Evolutionary conservation across 1,140 invertebrate genomes (phyloP).

Genomic region (Colletes gigas): DNA sequence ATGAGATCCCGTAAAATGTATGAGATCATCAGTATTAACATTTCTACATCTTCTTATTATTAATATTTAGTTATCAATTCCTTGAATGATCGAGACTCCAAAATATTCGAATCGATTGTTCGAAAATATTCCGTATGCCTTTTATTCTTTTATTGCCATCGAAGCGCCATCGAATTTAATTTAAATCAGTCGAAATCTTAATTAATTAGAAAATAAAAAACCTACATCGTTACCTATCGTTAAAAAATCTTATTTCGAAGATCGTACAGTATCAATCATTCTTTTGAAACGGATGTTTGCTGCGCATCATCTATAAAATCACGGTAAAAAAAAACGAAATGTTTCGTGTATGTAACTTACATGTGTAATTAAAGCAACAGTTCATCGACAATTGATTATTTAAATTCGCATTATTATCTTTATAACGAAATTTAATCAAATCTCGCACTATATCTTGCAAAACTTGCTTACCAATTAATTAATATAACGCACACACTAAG

Average conservation of each 20-base stretch:
- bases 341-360: neutral
- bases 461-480: constrained; percentile 3
- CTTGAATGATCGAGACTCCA: neutral
- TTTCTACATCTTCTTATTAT: neutral
- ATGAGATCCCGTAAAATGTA: neutral
- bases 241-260: neutral
- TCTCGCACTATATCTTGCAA: neutral
- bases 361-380: constrained; percentile 28
- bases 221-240: too few relatives aligned
- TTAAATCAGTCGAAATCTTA: neutral
- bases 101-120: neutral
- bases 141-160: neutral
- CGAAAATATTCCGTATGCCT: neutral
- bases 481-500: constrained; percentile 3
- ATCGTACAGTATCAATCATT: neutral
- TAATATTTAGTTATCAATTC: neutral
- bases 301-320: neutral
- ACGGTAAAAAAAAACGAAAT: neutral
- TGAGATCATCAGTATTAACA: neutral
- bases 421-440: neutral
- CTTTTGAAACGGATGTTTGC: neutral
- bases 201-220: neutral
- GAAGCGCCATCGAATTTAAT: neutral
- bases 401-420: neutral
- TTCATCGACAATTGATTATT: neutral